Base-by-base conservation (phyloP, 2,113 vertebrate species). In the Platichthys stellatus region DNA sequence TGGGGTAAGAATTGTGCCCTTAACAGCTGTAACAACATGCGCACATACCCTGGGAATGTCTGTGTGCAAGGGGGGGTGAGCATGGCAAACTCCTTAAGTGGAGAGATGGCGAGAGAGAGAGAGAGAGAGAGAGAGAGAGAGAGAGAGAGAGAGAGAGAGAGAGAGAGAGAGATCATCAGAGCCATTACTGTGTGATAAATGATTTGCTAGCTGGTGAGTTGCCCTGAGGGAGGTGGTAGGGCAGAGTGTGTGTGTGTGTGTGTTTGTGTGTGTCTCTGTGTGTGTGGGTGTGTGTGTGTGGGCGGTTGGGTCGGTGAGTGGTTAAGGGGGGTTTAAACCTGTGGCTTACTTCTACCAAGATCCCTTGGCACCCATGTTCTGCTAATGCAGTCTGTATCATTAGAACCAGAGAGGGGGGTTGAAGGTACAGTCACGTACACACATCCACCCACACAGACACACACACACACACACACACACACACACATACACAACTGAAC, bases 131-230 rank as follows among this genome's bases (percentile, higher is more conserved):
- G 31, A 31, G 31, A 31, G 83, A 88, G 59, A 24, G 74, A 77
- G 80, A 64, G 51, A 53, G 18, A 53, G 51, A 53, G 51, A n/a
- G 51, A 53, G 82, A 86, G 84, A 88, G 59, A 24, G 68, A 76
- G 69, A 31, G 71, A 73, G 63, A 79, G 23, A 11, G 71, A 88
- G 90, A 90, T 93, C 83, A 93, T 92, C 87, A 90, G 81, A 84
- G 74, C 92, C 89, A 92, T 92, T 93, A 91, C 78, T 40, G 76
- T 45, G 70, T 91, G 90, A 92, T 92, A 89, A 93, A 90, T 93
- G 90, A 90, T 84, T 88, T 88, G 90, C 78, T 89, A 54, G 81
- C 72, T 83, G 73, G 83, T 82, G 88, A 90, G 74, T 69, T 84
- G 77, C 84, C 89, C 81, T 80, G 45, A 77, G 86, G 89, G 84